Base-by-base conservation (phyloP, 2,888 invertebrate genomes). In the Xylophagus ater region DNA sequence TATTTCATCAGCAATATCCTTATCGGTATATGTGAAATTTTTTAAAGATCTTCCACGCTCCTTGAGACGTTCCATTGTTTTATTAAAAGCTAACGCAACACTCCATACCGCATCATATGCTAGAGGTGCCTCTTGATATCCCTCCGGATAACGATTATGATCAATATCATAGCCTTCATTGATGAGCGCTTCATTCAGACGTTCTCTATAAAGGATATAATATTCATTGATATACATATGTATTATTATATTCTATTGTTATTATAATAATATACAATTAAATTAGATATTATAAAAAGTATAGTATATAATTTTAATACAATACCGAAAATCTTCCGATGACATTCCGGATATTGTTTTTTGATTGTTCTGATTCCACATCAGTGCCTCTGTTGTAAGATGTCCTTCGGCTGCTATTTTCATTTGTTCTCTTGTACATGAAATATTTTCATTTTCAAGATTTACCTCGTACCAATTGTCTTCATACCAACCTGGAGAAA, bases 31-130 rank as follows among this genome's bases (percentile, higher is more conserved):
- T 37, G 89, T 88, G 66, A 98, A 98, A 63, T 94, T 86, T 59
- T 93, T 93, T 52, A 98, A 69, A 51, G 82, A 84, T 57, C 84
- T 78, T 18, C 85, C 85, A 37, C 58, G 53, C 54, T 79, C 78
- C 51, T 78, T 76, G 38, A 97, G 72, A 47, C 84, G 81, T 53
- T 83, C 81, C 81, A 90, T 89, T 15, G 97, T 94, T 67, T 92
- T 93, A 67, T 98, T 96, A 58, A 99, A 88, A 12, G 98, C 90
- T 57, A 98, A 69, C 25, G 97, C 97, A 21, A 97, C 84, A 26
- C 97, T 92, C 98, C 98, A 99, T 34, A 98, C 90, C 8, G 98
- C 98, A 66, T 98, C 98, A 61, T 98, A 98, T 31, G 98, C 98
- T 40, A 98, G 67, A 1, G 98, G 98, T 6, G 98, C 97, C 67